Percentiles rank a stretch among this genome's conserved stretches.
Conservation (phyloP, 2,797 vertebrate species). For the Ceryle rudis region DNA sequence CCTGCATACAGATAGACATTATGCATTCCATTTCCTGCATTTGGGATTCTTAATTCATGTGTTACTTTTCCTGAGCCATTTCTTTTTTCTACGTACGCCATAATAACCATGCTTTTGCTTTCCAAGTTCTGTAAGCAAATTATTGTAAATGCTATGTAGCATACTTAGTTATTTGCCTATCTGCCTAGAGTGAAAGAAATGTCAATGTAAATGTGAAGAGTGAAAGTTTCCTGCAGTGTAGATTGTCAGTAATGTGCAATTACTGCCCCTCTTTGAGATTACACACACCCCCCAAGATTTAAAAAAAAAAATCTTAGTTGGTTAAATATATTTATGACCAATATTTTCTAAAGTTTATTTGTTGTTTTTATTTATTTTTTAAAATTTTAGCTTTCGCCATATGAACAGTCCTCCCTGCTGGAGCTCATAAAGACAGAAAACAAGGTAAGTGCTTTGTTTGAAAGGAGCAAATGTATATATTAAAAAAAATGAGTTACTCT, state of each 20-base stretch:
- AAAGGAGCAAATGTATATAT: not conserved
- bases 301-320: not conserved
- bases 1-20: not conserved
- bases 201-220: not conserved
- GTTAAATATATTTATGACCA: not conserved
- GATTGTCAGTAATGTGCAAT: not conserved
- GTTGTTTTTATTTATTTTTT: not conserved
- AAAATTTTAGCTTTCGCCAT: constrained; percentile 89
- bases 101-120: not conserved
- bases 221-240: not conserved
- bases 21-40: not conserved
- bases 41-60: not conserved
- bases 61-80: not conserved
- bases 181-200: not conserved
- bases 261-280: not conserved
- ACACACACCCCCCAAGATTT: no score
- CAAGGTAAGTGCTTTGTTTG: constrained; percentile 83
- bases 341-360: not conserved
- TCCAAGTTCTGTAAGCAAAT: not conserved
- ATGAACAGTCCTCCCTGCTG: constrained; percentile 93
- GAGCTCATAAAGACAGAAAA: constrained; percentile 99
- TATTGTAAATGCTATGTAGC: not conserved
- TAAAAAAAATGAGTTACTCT: not conserved
- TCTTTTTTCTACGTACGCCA: not conserved
- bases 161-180: not conserved